Evolutionary conservation across 2,113 vertebrate genomes (phyloP), one percentile per base, ranked within the genome.

Genomic region (Pygoscelis antarcticus): DNA sequence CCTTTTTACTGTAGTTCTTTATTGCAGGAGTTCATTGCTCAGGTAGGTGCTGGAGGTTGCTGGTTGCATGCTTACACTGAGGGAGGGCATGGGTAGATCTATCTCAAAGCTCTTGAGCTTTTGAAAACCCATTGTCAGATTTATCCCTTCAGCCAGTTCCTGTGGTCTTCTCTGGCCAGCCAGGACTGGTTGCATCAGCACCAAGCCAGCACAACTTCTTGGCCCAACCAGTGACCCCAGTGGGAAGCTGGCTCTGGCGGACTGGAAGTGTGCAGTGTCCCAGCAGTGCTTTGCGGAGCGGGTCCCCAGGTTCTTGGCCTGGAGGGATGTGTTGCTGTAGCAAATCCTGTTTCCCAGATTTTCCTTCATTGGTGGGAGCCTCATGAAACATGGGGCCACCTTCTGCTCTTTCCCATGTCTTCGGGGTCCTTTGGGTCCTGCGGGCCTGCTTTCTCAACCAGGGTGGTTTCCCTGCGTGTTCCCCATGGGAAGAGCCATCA

Each of bases 401-500:
- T 89, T 76, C 89, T 94, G 55, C 51, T 90, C 79, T 92, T 80
- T 92, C 77, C 54, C 84, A 29, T 87, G 64, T 84, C 58, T 82
- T 57, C 0, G 0, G 29, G 38, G 54, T 92, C 81, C 83, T 89
- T 57, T 85, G 89, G 83, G 71, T 90, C 60, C 84, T 27, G 20
- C 1, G 1, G 42, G 47, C 22, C 61, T 89, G 51, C 86, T 82
- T 72, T 69, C 77, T 91, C 54, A 0, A 87, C 17, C 87, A 55
- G 78, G 54, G 91, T 79, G 91, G 81, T 65, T 95, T 72, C 70
- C 40, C 47, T 69, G 38, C 1, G 0, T 11, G 0, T 49, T 89
- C 65, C 93, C 79, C 87, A 16, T 38, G 62, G 82, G 87, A 93
- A 90, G n/a, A 88, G 34, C 32, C 78, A 25, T 51, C 75, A 65